Conservation (phyloP, 2,797 vertebrate genomes). For the Pantherophis vulpinus region DNA sequence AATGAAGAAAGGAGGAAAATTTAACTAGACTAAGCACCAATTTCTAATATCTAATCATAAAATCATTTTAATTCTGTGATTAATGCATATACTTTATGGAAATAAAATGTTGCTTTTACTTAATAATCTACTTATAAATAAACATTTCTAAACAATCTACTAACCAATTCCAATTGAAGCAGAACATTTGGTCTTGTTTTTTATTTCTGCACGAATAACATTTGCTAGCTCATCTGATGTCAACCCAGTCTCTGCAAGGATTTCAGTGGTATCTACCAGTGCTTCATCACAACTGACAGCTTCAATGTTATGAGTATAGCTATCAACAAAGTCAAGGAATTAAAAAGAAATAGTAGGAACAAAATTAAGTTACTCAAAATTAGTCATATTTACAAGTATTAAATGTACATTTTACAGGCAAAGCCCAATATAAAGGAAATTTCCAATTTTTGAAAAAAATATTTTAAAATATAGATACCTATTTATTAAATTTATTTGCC, state of each 20-base stretch:
- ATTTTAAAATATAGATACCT: neutral
- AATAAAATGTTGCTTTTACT: neutral
- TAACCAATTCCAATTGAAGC: conserved; percentile 96
- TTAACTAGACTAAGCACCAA: neutral
- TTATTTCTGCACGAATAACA: conserved; percentile 86
- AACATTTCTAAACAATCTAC: conserved; percentile 43
- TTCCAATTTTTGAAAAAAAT: conserved; percentile 36
- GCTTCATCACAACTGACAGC: conserved; percentile 98
- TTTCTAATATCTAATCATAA: neutral
- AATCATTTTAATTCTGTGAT: neutral
- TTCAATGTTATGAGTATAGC: conserved; percentile 95
- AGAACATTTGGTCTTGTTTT: conserved; percentile 87
- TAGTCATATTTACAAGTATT: neutral
- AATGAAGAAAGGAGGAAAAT: neutral
- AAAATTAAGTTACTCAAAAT: conserved; percentile 18
- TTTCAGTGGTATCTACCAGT: conserved; percentile 86
- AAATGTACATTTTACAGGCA: conserved; percentile 14
- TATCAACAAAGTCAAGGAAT: conserved; percentile 70
- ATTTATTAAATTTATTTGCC: neutral
- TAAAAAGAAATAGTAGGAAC: conserved; percentile 57
- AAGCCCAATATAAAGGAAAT: conserved; percentile 49
- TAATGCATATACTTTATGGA: neutral
- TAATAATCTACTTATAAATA: neutral
- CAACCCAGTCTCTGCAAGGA: conserved; percentile 84
- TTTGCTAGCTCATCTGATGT: conserved; percentile 85